Evolutionary conservation across 2,888 invertebrate species (phyloP), one percentile per base, ranked within the genome.

Genomic region (Hyalella azteca): DNA sequence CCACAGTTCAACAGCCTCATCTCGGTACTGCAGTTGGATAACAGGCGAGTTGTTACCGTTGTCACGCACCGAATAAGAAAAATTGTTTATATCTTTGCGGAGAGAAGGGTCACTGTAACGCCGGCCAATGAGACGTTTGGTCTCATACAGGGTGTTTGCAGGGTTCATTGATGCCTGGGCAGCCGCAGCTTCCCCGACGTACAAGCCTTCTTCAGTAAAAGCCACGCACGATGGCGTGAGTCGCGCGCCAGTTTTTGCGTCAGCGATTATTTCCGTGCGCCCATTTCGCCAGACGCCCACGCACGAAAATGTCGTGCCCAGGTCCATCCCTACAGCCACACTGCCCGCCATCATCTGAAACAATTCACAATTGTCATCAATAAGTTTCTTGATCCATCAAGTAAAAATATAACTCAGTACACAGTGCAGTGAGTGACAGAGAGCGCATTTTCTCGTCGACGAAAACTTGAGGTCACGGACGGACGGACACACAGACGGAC

Each of bases 211-310:
- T 49, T 81, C 81, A 2, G 78, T 78, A 39, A 81, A 81, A n/a
- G 81, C 81, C 66, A 81, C 79, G 39, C 78, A 79, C 49, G 81
- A 81, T 5, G 79, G 81, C 0, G 81, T 81, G 40, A 79, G 79
- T 26, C 79, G 77, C 49, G 79, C 78, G 40, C 81, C 81, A 49
- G 79, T 78, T 59, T 73, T 79, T 1, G 36, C 5, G 77, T 82
- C 80, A 45, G 82, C 82, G 5, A 81, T 78, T 73, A 81, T 81
- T 45, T 81, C 81, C 75, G 77, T 73, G 49, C 78, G 79, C 11
- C 81, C 79, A 9, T 54, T 59, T 36, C 78, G 75, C 75, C 79
- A 81, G 54, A 81, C 81, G 2, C 81, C 81, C 59, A 81, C 81
- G 75, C 81, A 66, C 19, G 66, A 66, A 39, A 36, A 36, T 13